These are phyloP conservation scores for Passer domesticus DNA, from an alignment of 2,113 vertebrate species.

Conservation along the genomic window DNA sequence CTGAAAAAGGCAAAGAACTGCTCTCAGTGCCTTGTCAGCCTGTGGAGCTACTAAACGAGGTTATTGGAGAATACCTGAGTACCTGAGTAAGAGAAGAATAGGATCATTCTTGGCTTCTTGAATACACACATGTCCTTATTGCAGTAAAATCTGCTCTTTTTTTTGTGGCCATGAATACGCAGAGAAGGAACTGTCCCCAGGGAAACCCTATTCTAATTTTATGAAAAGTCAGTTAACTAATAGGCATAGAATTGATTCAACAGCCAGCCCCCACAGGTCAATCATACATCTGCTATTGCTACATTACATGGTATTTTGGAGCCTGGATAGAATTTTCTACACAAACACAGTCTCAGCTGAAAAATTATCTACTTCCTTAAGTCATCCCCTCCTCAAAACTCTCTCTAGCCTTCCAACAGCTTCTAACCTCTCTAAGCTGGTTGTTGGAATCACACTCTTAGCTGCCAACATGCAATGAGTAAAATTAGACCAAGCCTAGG, in stretches of 20 bases:
- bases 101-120: not conserved
- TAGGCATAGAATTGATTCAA: not conserved
- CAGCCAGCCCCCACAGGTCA: not conserved
- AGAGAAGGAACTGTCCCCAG: not conserved
- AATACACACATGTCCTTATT: not conserved
- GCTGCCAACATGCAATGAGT: not conserved
- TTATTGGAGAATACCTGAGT: not conserved
- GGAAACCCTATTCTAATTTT: not conserved
- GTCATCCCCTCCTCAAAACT: not conserved
- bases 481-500: not conserved
- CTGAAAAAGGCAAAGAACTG: not conserved
- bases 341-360: not conserved
- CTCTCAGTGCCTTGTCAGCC: not conserved
- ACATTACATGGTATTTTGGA: rapidly evolving
- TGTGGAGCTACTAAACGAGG: not conserved
- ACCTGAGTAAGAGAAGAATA: not conserved
- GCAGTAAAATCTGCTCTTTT: not conserved
- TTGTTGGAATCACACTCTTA: not conserved
- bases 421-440: rapidly evolving
- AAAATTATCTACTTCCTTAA: not conserved
- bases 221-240: not conserved
- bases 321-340: not conserved
- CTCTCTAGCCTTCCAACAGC: not conserved
- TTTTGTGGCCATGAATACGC: not conserved
- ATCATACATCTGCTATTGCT: not conserved